Evolutionary conservation across 2,888 invertebrate species (phyloP).

Genomic region (Epistrophe grossulariae): DNA sequence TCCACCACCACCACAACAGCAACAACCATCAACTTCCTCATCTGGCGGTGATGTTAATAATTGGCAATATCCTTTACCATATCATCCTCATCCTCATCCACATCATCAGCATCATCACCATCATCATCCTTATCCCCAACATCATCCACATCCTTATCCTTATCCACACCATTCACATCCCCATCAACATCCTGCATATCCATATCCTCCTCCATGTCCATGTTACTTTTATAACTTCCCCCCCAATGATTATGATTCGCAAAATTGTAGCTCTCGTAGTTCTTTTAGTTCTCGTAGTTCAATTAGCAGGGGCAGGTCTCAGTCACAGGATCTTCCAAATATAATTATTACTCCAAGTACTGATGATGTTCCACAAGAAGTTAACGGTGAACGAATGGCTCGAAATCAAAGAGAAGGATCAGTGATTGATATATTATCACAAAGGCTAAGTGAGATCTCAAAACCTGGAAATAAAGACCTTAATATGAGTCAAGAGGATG

Average conservation of each 20-base stretch:
- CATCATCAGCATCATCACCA: slow-evolving; percentile 56
- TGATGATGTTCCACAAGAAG: slow-evolving; percentile 78
- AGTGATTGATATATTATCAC: slow-evolving; percentile 80
- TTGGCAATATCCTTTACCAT: slow-evolving; percentile 75
- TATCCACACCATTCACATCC: slow-evolving; percentile 73
- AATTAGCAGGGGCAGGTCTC: slow-evolving; percentile 77
- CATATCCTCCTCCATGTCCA: slow-evolving; percentile 64
- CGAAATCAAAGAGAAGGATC: slow-evolving; percentile 76
- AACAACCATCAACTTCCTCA: slow-evolving; percentile 60
- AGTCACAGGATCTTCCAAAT: slow-evolving; percentile 80
- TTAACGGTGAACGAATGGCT: slow-evolving; percentile 55
- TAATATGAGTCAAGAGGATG: slow-evolving; percentile 78
- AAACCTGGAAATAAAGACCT: slow-evolving; percentile 78
- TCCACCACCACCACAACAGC: slow-evolving; percentile 72
- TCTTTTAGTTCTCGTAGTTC: slow-evolving; percentile 64
- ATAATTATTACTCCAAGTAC: slow-evolving; percentile 82
- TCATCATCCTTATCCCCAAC: slow-evolving; percentile 80
- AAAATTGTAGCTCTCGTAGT: slow-evolving; percentile 76
- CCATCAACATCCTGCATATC: slow-evolving; percentile 46
- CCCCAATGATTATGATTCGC: slow-evolving; percentile 77
- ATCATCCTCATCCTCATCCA: slow-evolving; percentile 27
- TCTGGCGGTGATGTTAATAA: slow-evolving; percentile 70
- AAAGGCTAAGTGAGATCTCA: slow-evolving; percentile 80
- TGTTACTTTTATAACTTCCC: slow-evolving; percentile 62
- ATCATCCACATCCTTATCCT: slow-evolving; percentile 78